Conservation (phyloP, 2,888 invertebrate species). For the Aspidapion aeneum region DNA sequence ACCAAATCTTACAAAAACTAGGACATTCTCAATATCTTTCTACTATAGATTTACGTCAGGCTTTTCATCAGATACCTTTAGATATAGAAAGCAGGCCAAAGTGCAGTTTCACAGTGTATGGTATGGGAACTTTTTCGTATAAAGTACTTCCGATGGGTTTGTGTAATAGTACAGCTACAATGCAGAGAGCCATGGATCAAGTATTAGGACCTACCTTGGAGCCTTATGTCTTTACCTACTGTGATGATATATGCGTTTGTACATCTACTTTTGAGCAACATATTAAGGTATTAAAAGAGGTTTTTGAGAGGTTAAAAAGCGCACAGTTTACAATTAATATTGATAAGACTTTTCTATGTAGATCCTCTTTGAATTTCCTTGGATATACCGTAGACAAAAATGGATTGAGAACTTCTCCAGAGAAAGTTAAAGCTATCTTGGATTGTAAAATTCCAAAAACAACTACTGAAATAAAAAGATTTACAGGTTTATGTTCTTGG, state of each 20-base stretch:
- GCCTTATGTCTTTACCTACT: no score
- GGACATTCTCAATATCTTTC: constrained; percentile 35
- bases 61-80: constrained; percentile 34
- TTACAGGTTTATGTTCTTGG: constrained; percentile 19
- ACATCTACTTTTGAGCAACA: constrained; percentile 18
- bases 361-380: constrained; percentile 5
- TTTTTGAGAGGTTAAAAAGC: constrained; percentile 15
- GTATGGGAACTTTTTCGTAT: constrained; percentile 8
- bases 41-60: constrained; percentile 34
- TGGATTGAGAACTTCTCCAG: constrained; percentile 4
- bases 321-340: constrained; percentile 21
- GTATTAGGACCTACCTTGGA: constrained; percentile 12
- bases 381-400: neutral
- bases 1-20: no score
- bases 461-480: constrained; percentile 17
- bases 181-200: constrained; percentile 22
- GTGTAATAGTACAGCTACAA: constrained; percentile 9
- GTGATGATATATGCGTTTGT: no score
- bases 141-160: constrained; percentile 18
- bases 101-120: constrained; percentile 20
- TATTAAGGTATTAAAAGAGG: constrained; percentile 10
- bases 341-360: constrained; percentile 17
- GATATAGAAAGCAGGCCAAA: constrained; percentile 9
- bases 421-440: constrained; percentile 8
- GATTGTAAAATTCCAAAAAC: constrained; percentile 11